Conservation (phyloP, 2,888 invertebrate species). For the Podabrus alpinus region DNA sequence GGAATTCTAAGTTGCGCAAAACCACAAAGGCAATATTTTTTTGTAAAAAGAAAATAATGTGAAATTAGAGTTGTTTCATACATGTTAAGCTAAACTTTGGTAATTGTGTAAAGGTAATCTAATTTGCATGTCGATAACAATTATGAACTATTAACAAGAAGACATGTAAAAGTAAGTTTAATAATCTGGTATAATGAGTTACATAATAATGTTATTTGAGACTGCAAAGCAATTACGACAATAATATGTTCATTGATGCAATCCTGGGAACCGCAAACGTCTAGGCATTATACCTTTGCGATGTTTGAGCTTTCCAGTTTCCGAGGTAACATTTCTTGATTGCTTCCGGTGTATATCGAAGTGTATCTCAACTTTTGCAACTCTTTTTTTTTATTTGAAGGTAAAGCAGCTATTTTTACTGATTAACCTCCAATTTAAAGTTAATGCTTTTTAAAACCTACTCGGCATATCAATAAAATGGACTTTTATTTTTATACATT, state of each 20-base stretch:
- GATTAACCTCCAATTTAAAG: background rate
- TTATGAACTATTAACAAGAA: slow-evolving; percentile 24
- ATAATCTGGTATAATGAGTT: slow-evolving; percentile 18
- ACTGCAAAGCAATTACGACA: slow-evolving; percentile 12
- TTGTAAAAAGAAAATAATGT: background rate
- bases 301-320: slow-evolving; percentile 35
- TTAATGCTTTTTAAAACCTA: background rate
- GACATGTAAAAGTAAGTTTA: slow-evolving; percentile 16
- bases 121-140: slow-evolving; percentile 23
- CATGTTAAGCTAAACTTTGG: background rate
- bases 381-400: background rate
- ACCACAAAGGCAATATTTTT: background rate
- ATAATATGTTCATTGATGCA: slow-evolving; percentile 13
- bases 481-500: background rate
- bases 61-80: background rate
- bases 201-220: slow-evolving; percentile 24
- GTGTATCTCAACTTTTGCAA: slow-evolving; percentile 11
- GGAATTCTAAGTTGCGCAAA: background rate
- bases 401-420: background rate
- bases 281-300: slow-evolving; percentile 38
- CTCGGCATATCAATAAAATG: background rate
- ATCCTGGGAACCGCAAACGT: slow-evolving; percentile 31
- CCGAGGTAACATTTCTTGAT: slow-evolving; percentile 36
- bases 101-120: slow-evolving; percentile 1
- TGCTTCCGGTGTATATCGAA: slow-evolving; percentile 29